Evolutionary conservation across 2,113 vertebrate species (phyloP).

Genomic region (Sceloporus tristichus): DNA sequence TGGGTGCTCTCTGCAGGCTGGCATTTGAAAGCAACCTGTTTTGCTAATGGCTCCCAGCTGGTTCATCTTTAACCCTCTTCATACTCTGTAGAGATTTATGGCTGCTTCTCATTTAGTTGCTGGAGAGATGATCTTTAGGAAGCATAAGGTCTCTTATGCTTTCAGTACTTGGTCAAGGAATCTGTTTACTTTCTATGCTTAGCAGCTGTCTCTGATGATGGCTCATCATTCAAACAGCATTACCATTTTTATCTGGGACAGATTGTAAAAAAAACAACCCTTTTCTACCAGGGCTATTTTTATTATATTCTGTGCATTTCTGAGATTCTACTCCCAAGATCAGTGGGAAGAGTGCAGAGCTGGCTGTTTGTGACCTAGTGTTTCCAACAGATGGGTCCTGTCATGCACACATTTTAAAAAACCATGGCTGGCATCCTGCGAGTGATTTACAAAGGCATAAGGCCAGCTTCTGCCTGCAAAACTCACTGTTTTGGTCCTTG

Average conservation of each 20-base stretch:
- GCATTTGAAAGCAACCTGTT: not conserved
- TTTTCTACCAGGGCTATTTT: too few species aligned
- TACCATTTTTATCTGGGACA: too few species aligned
- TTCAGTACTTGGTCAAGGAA: not conserved
- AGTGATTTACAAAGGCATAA: too few species aligned
- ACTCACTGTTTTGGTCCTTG: too few species aligned
- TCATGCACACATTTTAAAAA: not conserved
- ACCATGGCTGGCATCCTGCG: too few species aligned
- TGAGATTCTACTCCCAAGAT: not conserved
- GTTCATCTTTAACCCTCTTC: constrained; percentile 5
- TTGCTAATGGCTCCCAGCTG: constrained; percentile 12
- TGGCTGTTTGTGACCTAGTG: not conserved
- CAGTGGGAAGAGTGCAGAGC: not conserved
- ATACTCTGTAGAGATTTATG: not conserved
- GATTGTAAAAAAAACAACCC: not conserved
- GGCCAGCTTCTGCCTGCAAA: too few species aligned
- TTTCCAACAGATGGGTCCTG: not conserved
- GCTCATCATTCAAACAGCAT: not conserved
- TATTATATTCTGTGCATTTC: not conserved
- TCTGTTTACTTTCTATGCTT: not conserved
- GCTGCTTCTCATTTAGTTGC: not conserved
- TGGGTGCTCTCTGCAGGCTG: not conserved
- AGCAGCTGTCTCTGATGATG: too few species aligned
- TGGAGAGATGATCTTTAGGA: constrained; percentile 21
- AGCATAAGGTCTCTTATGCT: not conserved